phyloP scores from a whole-genome alignment of 2,113 vertebrate genomes.

The Hucho hucho region DNA sequence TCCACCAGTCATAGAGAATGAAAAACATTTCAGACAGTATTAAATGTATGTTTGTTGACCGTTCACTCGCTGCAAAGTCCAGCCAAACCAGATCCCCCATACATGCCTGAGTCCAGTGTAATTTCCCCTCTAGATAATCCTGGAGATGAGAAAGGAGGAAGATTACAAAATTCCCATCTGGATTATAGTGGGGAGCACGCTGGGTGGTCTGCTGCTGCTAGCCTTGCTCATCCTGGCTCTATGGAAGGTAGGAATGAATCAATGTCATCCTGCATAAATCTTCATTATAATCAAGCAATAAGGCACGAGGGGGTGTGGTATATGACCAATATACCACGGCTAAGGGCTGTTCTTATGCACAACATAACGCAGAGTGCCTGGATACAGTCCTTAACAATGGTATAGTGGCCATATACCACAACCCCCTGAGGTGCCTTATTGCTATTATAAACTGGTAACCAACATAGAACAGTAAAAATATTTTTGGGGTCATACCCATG shows the following conservation, averaged over 20 bases:
- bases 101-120: not conserved
- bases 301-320: too few species aligned
- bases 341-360: too few species aligned
- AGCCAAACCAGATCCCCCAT: not conserved
- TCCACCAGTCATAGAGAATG: not conserved
- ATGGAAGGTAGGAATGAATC: slow-evolving; percentile 85
- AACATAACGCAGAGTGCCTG: too few species aligned
- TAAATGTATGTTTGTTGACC: not conserved
- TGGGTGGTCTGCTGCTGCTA: slow-evolving; percentile 89
- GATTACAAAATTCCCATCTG: slow-evolving; percentile 81
- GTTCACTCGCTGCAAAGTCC: not conserved
- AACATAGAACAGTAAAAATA: too few species aligned
- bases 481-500: too few species aligned
- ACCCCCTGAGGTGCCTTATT: too few species aligned
- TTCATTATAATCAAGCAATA: not conserved
- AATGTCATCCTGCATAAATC: not conserved
- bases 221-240: slow-evolving; percentile 84
- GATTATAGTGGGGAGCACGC: slow-evolving; percentile 88
- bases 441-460: too few species aligned
- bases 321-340: too few species aligned
- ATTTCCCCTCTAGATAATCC: slow-evolving; percentile 70
- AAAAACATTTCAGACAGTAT: not conserved
- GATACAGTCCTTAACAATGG: too few species aligned
- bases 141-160: slow-evolving; percentile 87
- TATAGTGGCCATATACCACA: too few species aligned